Conservation (phyloP, 2,888 invertebrate genomes). For the Cactoblastis cactorum region DNA sequence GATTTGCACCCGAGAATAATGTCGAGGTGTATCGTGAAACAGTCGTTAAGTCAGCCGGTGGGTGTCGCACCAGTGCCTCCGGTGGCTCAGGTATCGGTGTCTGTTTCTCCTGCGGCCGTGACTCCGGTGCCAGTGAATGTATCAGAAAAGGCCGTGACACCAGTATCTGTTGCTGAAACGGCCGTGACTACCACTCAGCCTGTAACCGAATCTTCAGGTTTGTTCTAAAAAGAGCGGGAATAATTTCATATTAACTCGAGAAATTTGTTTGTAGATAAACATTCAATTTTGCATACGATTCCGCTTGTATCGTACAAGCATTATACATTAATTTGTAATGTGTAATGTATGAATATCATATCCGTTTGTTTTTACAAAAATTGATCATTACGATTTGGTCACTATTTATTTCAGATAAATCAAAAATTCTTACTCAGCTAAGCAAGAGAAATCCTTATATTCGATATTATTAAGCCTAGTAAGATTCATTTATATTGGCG, state of each 20-base stretch:
- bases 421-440: too few relatives aligned
- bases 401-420: too few relatives aligned
- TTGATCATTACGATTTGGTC: too few relatives aligned
- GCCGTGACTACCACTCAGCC: conserved; percentile 33
- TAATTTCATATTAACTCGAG: too few relatives aligned
- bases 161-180: conserved; percentile 14
- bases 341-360: too few relatives aligned
- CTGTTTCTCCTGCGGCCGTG: conserved; percentile 39
- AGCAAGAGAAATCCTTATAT: too few relatives aligned
- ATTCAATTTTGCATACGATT: too few relatives aligned
- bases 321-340: too few relatives aligned
- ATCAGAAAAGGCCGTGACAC: background rate
- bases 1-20: conserved; percentile 33
- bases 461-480: too few relatives aligned
- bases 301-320: too few relatives aligned
- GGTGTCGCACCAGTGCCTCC: conserved; percentile 25
- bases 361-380: too few relatives aligned
- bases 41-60: conserved; percentile 59
- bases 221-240: conserved; percentile 19
- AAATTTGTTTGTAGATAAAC: background rate
- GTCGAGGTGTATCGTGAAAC: conserved; percentile 75
- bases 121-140: conserved; percentile 30
- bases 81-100: conserved; percentile 30
- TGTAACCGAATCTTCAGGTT: conserved; percentile 48
- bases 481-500: too few relatives aligned